Evolutionary conservation across 2,797 vertebrate genomes (phyloP), one percentile per base, ranked within the genome.

Genomic region (Danio aesculapii): DNA sequence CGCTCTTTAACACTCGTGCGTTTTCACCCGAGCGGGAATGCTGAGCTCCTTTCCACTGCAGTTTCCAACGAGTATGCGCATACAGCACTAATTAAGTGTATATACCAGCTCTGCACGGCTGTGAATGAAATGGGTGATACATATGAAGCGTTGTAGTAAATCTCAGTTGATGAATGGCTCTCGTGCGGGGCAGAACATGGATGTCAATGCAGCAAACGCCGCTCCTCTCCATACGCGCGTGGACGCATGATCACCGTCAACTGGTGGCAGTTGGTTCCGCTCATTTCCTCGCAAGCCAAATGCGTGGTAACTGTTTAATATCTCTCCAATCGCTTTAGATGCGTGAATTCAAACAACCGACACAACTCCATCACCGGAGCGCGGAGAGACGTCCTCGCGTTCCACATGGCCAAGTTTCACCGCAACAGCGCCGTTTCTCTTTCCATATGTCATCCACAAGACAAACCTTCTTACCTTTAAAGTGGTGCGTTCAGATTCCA

Each of bases 401-500:
- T 71, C 74, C 66, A 71, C 81, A 71, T 57, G 75, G 55, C 39
- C 59, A 82, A 77, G 66, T 77, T 77, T 71, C 41, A 63, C 11
- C 46, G 74, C 74, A 53, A 73, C 50, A n/a, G 43, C 49, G n/a
- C 10, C 21, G 49, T 57, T 73, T 71, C 55, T 72, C 59, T 55
- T 72, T 64, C 49, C 17, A 55, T 46, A 47, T 11, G 47, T 73
- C 14, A 46, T 62, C 11, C 8, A 53, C 8, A 69, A 19, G 14
- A 41, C 70, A 72, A 46, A n/a, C 11, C 58, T 19, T 61, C 94
- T 94, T 92, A 95, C 94, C 94, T 94, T 92, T 86, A 89, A 90
- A 92, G 88, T 90, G 89, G 84, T 90, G 90, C 85, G 80, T 90
- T 86, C 89, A 86, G 91, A 92, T 94, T 90, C 93, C 93, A 93